Conservation (phyloP, 2,113 vertebrate genomes). For the Aptenodytes forsteri region DNA sequence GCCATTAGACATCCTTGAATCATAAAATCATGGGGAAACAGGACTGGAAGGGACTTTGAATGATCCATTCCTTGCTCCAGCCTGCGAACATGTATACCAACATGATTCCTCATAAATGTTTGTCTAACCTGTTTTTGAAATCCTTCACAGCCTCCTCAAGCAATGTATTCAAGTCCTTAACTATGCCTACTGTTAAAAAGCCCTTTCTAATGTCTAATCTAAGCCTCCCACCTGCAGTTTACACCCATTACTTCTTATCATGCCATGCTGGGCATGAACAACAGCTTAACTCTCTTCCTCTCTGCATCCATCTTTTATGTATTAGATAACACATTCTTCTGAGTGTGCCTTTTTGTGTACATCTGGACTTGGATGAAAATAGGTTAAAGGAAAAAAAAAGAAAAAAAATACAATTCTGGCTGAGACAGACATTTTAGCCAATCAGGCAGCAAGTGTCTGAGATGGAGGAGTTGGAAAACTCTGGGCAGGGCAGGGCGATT, state of each 20-base stretch:
- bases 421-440: background rate
- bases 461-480: constrained; percentile 1
- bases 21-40: background rate
- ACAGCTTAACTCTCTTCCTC: constrained; percentile 31
- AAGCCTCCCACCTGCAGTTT: constrained; percentile 48
- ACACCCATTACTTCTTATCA: constrained; percentile 25
- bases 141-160: background rate
- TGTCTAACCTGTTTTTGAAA: background rate
- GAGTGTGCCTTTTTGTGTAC: background rate
- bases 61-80: background rate
- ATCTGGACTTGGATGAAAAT: background rate
- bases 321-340: background rate
- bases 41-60: background rate
- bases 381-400: background rate
- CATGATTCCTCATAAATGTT: background rate
- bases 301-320: background rate
- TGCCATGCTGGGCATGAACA: constrained; percentile 31
- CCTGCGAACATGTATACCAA: background rate
- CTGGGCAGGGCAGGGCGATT: constrained; percentile 18
- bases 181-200: constrained; percentile 16
- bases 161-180: constrained; percentile 4
- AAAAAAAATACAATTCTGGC: background rate
- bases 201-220: constrained; percentile 27
- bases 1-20: background rate
- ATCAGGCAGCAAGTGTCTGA: background rate